phyloP scores from a whole-genome alignment of 2,888 invertebrate species.

The Philonicus albiceps region DNA sequence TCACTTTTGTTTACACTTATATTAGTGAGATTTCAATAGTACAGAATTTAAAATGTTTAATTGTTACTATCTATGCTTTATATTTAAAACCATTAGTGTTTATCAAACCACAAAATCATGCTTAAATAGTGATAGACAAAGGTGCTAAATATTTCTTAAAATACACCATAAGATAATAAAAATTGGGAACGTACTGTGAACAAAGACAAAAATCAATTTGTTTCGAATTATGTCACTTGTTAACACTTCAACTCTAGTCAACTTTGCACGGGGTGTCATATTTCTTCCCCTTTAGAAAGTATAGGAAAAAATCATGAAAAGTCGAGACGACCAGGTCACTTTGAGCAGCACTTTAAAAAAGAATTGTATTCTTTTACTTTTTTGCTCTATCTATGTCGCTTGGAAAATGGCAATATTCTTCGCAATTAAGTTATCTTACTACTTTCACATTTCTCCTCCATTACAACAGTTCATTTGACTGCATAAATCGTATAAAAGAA shows the following conservation, averaged over 20 bases:
- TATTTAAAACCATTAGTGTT: background rate
- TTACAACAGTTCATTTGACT: background rate
- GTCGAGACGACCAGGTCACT: background rate
- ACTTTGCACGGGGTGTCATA: background rate
- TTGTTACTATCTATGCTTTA: background rate
- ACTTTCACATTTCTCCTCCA: background rate
- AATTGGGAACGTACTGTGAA: background rate
- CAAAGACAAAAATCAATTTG: background rate
- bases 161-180: background rate
- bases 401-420: background rate
- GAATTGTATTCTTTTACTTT: background rate
- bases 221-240: constrained; percentile 13
- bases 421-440: background rate
- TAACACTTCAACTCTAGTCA: constrained; percentile 7
- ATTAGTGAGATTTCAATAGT: too few relatives aligned
- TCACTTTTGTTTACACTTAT: too few relatives aligned
- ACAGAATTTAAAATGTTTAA: too few relatives aligned
- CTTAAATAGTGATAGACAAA: background rate
- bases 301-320: background rate
- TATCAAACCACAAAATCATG: background rate
- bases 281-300: background rate
- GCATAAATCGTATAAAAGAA: background rate
- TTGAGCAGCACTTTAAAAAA: background rate
- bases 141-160: background rate
- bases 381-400: background rate